phyloP scores from a whole-genome alignment of 2,797 vertebrate genomes.

The Rachycentron canadum region DNA sequence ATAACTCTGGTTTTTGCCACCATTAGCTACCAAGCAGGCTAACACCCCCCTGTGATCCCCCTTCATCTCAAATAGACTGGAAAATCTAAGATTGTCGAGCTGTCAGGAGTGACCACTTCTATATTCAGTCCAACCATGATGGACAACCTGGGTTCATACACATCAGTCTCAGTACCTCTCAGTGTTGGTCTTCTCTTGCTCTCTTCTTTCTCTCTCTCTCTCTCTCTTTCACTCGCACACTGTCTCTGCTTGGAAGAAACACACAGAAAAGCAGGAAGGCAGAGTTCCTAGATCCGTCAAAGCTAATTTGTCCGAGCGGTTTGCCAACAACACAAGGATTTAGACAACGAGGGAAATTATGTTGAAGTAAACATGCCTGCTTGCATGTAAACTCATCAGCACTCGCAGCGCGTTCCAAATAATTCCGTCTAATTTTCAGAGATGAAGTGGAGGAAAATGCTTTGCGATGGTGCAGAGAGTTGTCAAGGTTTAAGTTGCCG shows the following conservation, averaged over 20 bases:
- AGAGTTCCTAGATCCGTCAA: slow-evolving; percentile 64
- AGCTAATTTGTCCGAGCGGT: slow-evolving; percentile 58
- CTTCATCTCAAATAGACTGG: slow-evolving; percentile 77
- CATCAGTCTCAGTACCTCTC: slow-evolving; percentile 32
- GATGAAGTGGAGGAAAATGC: slow-evolving; percentile 66
- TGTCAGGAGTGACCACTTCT: slow-evolving; percentile 76
- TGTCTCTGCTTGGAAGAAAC: slow-evolving; percentile 25
- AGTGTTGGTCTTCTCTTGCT: slow-evolving; percentile 12
- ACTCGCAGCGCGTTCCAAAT: slow-evolving; percentile 56
- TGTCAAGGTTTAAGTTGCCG: slow-evolving; percentile 32
- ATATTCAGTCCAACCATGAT: slow-evolving; percentile 65
- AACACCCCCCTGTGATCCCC: slow-evolving; percentile 50
- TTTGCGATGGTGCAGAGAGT: slow-evolving; percentile 42
- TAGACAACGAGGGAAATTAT: slow-evolving; percentile 64
- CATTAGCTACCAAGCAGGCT: slow-evolving; percentile 51
- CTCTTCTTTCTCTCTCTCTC: background rate
- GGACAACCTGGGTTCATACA: slow-evolving; percentile 60
- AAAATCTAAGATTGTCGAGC: slow-evolving; percentile 70
- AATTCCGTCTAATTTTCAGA: slow-evolving; percentile 54
- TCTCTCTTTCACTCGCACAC: slow-evolving; percentile 5
- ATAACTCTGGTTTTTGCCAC: slow-evolving; percentile 70
- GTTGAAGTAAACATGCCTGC: slow-evolving; percentile 72
- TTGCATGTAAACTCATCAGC: slow-evolving; percentile 78
- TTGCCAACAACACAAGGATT: slow-evolving; percentile 62
- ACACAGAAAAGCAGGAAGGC: slow-evolving; percentile 44